A percentile compares a stretch with the other conserved stretches of the same genome.
These are phyloP conservation scores for Neomorphus geoffroyi DNA, from an alignment of 2,797 vertebrate species.

Conservation along the genomic window DNA sequence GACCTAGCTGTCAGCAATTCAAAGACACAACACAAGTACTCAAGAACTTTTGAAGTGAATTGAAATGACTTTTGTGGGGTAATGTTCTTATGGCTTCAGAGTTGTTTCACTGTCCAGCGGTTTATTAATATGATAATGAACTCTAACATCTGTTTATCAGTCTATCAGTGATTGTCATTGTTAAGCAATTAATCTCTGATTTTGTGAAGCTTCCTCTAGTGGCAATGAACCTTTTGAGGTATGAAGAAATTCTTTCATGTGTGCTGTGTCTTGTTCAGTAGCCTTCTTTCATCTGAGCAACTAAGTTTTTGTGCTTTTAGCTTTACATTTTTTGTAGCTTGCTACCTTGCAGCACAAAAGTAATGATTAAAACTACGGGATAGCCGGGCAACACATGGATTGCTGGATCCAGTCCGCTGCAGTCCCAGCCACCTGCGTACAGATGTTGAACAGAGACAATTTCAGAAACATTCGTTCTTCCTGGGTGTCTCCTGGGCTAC, in stretches of 20 bases:
- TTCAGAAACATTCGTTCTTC: neutral
- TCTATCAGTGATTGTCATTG: neutral
- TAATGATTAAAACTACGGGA: neutral
- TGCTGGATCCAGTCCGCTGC: neutral
- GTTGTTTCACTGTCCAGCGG: neutral
- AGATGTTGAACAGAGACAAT: neutral
- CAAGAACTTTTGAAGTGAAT: neutral
- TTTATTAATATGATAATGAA: neutral
- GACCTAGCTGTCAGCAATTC: neutral
- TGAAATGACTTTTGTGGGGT: neutral
- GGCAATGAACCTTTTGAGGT: neutral
- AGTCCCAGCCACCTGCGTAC: neutral
- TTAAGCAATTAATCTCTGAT: conserved; percentile 32
- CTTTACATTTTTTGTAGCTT: neutral
- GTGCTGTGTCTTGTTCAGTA: neutral
- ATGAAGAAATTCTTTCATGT: neutral
- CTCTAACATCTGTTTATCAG: conserved; percentile 4
- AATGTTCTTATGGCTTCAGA: neutral
- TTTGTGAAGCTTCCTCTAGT: neutral
- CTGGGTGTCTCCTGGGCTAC: neutral
- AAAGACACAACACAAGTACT: neutral
- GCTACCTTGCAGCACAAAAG: neutral
- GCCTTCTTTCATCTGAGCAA: neutral
- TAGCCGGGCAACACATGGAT: neutral
- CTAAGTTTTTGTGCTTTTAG: neutral